These are phyloP conservation scores for Phoxinus phoxinus DNA, from an alignment of 2,113 vertebrate species.

Conservation along the genomic window DNA sequence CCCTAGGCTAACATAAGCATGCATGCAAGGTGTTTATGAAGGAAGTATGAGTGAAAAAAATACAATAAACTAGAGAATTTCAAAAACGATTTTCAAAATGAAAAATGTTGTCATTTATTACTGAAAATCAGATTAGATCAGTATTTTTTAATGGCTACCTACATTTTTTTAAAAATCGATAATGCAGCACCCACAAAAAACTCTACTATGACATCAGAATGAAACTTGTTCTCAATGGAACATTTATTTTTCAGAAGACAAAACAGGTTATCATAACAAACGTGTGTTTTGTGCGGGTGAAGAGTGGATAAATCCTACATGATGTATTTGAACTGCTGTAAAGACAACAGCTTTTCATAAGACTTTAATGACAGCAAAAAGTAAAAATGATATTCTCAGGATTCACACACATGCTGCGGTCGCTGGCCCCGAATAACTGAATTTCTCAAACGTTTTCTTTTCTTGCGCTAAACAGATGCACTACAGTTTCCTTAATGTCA, in stretches of 20 bases:
- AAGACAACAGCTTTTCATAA: constrained; percentile 1
- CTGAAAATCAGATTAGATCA: no score
- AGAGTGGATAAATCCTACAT: no score
- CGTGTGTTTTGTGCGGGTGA: not conserved
- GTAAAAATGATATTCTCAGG: constrained; percentile 56
- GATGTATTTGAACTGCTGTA: not conserved
- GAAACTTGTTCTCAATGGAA: not conserved
- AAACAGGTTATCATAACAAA: not conserved
- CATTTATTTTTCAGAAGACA: not conserved
- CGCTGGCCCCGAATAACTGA: constrained; percentile 68
- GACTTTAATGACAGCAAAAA: constrained; percentile 21
- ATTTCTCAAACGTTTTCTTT: constrained; percentile 71
- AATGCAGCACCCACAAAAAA: not conserved
- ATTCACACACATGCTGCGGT: constrained; percentile 70
- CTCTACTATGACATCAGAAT: not conserved
- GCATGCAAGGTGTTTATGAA: no score
- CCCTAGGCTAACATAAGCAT: no score
- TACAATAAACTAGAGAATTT: no score
- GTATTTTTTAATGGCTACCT: no score
- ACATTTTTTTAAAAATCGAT: no score
- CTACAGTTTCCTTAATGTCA: constrained; percentile 56
- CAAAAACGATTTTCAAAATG: no score
- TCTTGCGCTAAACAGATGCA: constrained; percentile 52
- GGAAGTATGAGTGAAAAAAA: no score
- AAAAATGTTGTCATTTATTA: no score